Base-by-base conservation (phyloP, 2,888 invertebrate species). In the Dryobotodes eremita region DNA sequence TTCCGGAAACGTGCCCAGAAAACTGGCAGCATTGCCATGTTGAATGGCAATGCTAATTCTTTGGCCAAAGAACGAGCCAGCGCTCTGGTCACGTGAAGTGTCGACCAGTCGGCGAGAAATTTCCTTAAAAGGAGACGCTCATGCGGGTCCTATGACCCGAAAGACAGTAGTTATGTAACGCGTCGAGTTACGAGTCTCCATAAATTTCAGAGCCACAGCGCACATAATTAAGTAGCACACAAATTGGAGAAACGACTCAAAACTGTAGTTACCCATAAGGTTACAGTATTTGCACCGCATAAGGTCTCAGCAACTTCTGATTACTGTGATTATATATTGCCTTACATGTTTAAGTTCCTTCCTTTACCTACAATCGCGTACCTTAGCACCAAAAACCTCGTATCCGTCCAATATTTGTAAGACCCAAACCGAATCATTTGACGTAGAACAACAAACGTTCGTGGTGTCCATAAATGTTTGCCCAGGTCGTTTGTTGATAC, bases 391-490 rank as follows among this genome's bases (percentile, higher is more conserved):
- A 1, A 36, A 46, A 55, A 20, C 8, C 0, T 46, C 1, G 1
- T 23, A 15, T 11, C 17, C 36, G 3, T 15, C 31, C 20, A 59
- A 31, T 53, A 82, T 82, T 48, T 11, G 17, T 13, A 53, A 6
- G 17, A 15, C 1, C 8, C 1, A n/a, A 66, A 48, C 48, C 6
- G 75, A 61, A 68, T 48, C 17, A 57, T 62, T 57, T n/a, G 23
- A 20, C 23, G 10, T 17, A 55, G 7, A 48, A 10, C 55, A 23
- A 42, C 48, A 64, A 83, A 75, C 66, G 42, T 20, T 26, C 1
- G 6, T 62, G n/a, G 15, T 50, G 61, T 55, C 13, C n/a, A 36
- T 15, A 75, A 83, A 66, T 48, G 62, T 68, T 57, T 68, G 55
- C 0, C 36, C 36, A 55, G 31, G 15, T 31, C 36, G 53, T 68